Conservation (phyloP, 2,888 invertebrate species). For the Halictus ligatus region DNA sequence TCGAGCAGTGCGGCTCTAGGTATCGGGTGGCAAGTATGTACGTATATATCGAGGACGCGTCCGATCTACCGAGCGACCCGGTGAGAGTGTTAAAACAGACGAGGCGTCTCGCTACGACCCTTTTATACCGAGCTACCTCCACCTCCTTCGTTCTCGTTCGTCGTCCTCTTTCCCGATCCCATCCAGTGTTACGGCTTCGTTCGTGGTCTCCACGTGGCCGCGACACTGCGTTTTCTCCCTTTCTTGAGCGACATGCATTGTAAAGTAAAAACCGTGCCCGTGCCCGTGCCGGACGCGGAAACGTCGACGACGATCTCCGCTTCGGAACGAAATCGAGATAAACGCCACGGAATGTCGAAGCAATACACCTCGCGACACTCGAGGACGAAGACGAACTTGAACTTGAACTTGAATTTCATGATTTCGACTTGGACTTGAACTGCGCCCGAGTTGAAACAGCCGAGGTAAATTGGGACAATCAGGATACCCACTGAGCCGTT, state of each 20-base stretch:
- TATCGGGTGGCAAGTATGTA: background rate
- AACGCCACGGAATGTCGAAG: background rate
- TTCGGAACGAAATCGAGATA: background rate
- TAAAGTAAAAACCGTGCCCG: background rate
- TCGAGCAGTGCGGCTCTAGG: slow-evolving; percentile 31
- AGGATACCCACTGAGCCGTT: background rate
- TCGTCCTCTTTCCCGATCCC: slow-evolving; percentile 66
- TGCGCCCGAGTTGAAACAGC: background rate
- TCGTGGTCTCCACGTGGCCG: slow-evolving; percentile 67
- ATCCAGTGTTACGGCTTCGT: slow-evolving; percentile 45
- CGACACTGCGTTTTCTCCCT: slow-evolving; percentile 70
- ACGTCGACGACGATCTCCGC: background rate
- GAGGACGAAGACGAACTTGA: no score
- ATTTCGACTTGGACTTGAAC: background rate
- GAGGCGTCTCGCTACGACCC: slow-evolving; percentile 77
- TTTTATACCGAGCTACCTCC: slow-evolving; percentile 81
- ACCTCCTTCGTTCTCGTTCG: slow-evolving; percentile 73
- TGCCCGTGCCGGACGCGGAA: background rate
- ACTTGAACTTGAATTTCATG: background rate
- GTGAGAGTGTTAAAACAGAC: slow-evolving; percentile 83
- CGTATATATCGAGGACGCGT: slow-evolving; percentile 48
- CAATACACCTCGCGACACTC: background rate
- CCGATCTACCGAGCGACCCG: slow-evolving; percentile 76
- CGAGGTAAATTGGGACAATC: background rate
- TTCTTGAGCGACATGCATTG: slow-evolving; percentile 46